Conservation (phyloP, 1,140 invertebrate species). For the Aricia agestis region DNA sequence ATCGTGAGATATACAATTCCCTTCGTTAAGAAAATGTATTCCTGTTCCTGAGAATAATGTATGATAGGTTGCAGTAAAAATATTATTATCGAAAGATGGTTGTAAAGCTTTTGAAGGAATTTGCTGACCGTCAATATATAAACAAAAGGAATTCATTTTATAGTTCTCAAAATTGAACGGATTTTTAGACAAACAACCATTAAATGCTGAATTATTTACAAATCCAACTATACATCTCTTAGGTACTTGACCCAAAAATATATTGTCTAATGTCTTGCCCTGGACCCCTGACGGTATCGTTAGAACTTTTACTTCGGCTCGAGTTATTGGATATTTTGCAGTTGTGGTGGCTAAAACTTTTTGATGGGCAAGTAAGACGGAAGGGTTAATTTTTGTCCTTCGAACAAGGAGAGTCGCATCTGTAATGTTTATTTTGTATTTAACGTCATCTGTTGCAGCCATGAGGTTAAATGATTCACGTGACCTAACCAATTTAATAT, state of each 20-base stretch:
- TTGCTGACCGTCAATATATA: slow-evolving; percentile 49
- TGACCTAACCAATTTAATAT: no score
- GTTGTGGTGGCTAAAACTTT: no score
- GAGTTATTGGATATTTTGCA: slow-evolving; percentile 58
- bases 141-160: slow-evolving; percentile 43
- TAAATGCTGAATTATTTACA: slow-evolving; percentile 56
- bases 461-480: no score
- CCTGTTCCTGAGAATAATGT: slow-evolving; percentile 56
- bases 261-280: slow-evolving; percentile 46
- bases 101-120: slow-evolving; percentile 34
- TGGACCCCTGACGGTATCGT: slow-evolving; percentile 43
- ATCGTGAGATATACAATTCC: slow-evolving; percentile 26
- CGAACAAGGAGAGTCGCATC: no score
- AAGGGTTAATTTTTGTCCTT: no score
- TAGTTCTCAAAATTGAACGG: slow-evolving; percentile 59
- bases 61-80: slow-evolving; percentile 33
- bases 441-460: no score
- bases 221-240: slow-evolving; percentile 58
- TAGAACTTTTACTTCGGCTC: slow-evolving; percentile 53
- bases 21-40: slow-evolving; percentile 29
- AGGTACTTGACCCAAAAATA: slow-evolving; percentile 52
- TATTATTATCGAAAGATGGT: slow-evolving; percentile 26
- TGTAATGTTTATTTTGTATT: no score
- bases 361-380: no score
- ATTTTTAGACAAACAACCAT: slow-evolving; percentile 48